Evolutionary conservation across 2,797 vertebrate genomes (phyloP).

Genomic region (Decapterus maruadsi): DNA sequence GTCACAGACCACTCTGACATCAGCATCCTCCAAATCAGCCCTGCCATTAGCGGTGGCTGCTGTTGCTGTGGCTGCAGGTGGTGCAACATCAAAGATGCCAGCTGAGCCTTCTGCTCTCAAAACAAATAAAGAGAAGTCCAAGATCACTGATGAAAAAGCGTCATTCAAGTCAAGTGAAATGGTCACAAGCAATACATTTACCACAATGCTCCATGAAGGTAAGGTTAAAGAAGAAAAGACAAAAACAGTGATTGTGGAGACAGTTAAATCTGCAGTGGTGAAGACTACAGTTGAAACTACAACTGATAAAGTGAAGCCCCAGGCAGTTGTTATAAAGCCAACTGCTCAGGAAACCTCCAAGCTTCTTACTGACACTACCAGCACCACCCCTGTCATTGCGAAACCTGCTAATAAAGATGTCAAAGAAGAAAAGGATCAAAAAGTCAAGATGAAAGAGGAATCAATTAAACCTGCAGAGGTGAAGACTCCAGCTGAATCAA

Average conservation of each 20-base stretch:
- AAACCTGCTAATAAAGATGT: slow-evolving; percentile 29
- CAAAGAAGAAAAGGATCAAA: slow-evolving; percentile 21
- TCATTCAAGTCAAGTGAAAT: slow-evolving; percentile 43
- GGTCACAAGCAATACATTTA: slow-evolving; percentile 16
- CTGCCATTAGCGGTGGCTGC: slow-evolving; percentile 53
- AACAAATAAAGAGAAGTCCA: slow-evolving; percentile 62
- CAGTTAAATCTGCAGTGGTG: slow-evolving; percentile 28
- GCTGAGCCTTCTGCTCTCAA: slow-evolving; percentile 46
- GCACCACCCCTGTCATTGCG: slow-evolving; percentile 16
- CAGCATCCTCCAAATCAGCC: slow-evolving; percentile 50
- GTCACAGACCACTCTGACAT: slow-evolving; percentile 50
- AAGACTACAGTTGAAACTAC: slow-evolving; percentile 17
- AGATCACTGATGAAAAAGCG: slow-evolving; percentile 47
- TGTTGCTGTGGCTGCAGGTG: slow-evolving; percentile 57
- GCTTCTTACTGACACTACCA: slow-evolving; percentile 9
- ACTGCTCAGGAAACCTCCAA: slow-evolving; percentile 39
- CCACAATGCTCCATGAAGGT: slow-evolving; percentile 8
- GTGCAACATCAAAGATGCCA: slow-evolving; percentile 60
- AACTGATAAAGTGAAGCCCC: slow-evolving; percentile 2
- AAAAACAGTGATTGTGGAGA: slow-evolving; percentile 27
- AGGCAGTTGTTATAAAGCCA: slow-evolving; percentile 6
- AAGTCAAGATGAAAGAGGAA: slow-evolving; percentile 40
- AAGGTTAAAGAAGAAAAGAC: slow-evolving; percentile 54
- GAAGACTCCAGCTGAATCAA: slow-evolving; percentile 38
- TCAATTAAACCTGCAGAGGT: slow-evolving; percentile 31